Percentiles rank a stretch among this genome's conserved stretches.
phyloP scores from a whole-genome alignment of 2,113 vertebrate genomes.

The Mormyrus iriodes region DNA sequence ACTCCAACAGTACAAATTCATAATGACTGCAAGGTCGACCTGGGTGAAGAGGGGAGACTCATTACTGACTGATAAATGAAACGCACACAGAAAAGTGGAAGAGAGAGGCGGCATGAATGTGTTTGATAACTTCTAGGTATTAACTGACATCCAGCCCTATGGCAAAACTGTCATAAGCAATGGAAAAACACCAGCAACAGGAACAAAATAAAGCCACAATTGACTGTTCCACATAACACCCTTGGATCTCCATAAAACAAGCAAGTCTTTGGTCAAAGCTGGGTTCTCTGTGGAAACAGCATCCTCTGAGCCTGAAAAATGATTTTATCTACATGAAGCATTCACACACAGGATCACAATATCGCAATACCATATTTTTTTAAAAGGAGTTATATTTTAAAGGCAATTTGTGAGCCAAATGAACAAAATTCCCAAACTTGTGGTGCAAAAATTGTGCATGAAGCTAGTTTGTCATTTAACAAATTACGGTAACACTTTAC shows the following conservation, averaged over 20 bases:
- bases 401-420: neutral
- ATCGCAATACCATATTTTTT: neutral
- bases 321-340: neutral
- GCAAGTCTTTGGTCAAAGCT: neutral
- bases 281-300: neutral
- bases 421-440: neutral
- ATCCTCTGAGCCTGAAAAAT: neutral
- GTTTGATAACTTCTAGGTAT: neutral
- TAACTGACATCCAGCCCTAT: neutral
- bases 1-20: slow-evolving; percentile 35
- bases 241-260: neutral
- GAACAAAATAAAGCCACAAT: neutral
- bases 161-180: neutral
- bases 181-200: neutral
- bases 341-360: neutral
- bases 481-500: neutral
- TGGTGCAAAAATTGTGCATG: neutral
- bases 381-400: neutral
- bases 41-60: neutral
- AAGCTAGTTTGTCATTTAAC: neutral
- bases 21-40: slow-evolving; percentile 1
- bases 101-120: neutral
- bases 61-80: neutral
- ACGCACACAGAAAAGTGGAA: neutral
- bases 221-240: neutral